These are phyloP conservation scores for Armadillidium nasatum DNA, from an alignment of 1,140 invertebrate genomes.

Conservation along the genomic window DNA sequence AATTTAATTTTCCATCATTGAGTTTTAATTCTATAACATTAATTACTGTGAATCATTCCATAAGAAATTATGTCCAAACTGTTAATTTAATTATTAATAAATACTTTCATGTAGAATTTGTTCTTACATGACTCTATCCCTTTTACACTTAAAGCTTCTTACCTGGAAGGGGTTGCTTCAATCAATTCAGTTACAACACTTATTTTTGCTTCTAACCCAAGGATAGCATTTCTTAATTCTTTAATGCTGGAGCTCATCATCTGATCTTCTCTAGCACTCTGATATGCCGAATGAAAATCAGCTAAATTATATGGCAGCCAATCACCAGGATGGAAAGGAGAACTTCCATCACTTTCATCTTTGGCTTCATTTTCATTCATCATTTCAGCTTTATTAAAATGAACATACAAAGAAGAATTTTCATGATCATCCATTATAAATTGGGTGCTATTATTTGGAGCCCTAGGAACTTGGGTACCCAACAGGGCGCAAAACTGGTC, in stretches of 20 bases:
- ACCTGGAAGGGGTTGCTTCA: neutral
- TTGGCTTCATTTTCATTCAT: neutral
- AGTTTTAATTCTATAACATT: too few relatives aligned
- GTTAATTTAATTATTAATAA: too few relatives aligned
- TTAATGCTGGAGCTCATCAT: neutral
- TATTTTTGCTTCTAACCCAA: neutral
- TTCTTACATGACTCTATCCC: too few relatives aligned
- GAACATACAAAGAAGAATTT: slow-evolving; percentile 46
- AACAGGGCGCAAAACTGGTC: slow-evolving; percentile 46
- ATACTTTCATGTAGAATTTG: too few relatives aligned
- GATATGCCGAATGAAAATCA: neutral
- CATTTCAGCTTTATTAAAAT: slow-evolving; percentile 37
- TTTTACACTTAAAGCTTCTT: neutral
- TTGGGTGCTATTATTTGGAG: slow-evolving; percentile 49
- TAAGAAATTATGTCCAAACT: too few relatives aligned
- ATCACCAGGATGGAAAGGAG: neutral
- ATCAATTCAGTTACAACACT: neutral
- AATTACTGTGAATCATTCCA: too few relatives aligned
- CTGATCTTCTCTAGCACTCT: slow-evolving; percentile 7
- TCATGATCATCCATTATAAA: slow-evolving; percentile 51
- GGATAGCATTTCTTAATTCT: neutral
- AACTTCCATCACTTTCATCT: neutral
- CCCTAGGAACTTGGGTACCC: slow-evolving; percentile 47
- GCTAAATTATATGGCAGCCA: neutral
- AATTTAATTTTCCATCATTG: too few relatives aligned